phyloP scores from a whole-genome alignment of 2,888 invertebrate species.

The Biston stratarius region DNA sequence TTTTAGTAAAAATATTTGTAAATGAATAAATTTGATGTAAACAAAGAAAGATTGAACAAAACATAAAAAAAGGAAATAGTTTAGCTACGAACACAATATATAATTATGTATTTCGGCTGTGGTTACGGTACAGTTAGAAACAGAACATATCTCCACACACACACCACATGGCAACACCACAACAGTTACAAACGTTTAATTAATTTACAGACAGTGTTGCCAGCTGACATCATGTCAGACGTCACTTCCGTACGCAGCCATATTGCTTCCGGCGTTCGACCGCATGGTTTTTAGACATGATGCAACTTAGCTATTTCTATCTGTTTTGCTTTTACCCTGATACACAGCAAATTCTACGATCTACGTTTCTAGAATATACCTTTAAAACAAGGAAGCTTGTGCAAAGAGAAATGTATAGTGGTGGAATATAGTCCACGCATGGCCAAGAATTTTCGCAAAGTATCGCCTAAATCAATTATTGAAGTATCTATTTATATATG shows the following conservation, averaged over 20 bases:
- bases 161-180: slow-evolving; percentile 24
- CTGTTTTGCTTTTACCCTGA: background rate
- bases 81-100: background rate
- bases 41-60: background rate
- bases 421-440: too few relatives aligned
- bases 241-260: slow-evolving; percentile 27
- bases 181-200: slow-evolving; percentile 31
- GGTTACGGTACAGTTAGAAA: background rate
- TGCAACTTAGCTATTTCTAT: background rate
- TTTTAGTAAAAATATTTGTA: too few relatives aligned
- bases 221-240: slow-evolving; percentile 26
- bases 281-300: slow-evolving; percentile 8
- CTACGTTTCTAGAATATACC: too few relatives aligned
- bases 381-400: too few relatives aligned
- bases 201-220: slow-evolving; percentile 29
- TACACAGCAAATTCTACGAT: too few relatives aligned
- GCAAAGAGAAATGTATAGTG: too few relatives aligned
- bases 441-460: too few relatives aligned
- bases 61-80: background rate
- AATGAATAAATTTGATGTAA: background rate
- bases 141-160: slow-evolving; percentile 3
- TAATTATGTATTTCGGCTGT: background rate
- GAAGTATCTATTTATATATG: too few relatives aligned
- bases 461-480: too few relatives aligned
- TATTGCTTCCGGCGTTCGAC: slow-evolving; percentile 30